Conservation (phyloP, 53 echinoderm and acorn worm genomes). For the Luidia sarsii region DNA sequence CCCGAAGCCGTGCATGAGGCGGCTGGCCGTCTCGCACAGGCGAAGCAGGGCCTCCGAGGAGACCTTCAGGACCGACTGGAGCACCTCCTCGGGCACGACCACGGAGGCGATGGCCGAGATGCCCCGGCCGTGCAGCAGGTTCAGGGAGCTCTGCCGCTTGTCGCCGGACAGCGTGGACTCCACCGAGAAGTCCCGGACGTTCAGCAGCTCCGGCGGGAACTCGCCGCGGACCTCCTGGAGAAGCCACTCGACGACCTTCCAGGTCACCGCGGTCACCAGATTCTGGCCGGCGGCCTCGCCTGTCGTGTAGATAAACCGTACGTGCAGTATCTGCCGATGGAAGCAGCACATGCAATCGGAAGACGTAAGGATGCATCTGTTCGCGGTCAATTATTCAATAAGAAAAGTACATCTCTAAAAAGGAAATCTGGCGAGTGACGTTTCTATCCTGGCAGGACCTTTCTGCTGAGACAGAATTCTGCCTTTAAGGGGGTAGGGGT, state of each 20-base stretch:
- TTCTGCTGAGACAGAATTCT: too few relatives aligned
- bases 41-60: not conserved
- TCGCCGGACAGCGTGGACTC: constrained; percentile 5
- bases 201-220: not conserved
- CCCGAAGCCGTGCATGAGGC: not conserved
- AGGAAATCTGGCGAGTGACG: too few relatives aligned
- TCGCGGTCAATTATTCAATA: too few relatives aligned
- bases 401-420: too few relatives aligned
- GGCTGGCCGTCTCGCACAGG: not conserved
- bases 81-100: not conserved
- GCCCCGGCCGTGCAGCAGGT: not conserved
- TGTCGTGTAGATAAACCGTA: not conserved
- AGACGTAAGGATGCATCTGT: too few relatives aligned
- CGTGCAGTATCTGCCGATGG: not conserved
- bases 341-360: too few relatives aligned
- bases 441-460: too few relatives aligned
- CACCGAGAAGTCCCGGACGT: not conserved
- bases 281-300: constrained; percentile 35
- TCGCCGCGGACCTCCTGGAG: not conserved
- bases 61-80: not conserved
- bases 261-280: not conserved
- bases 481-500: too few relatives aligned
- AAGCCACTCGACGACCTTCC: not conserved
- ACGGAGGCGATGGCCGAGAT: not conserved
- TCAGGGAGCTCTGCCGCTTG: not conserved